A percentile compares a stretch with the other conserved stretches of the same genome.
These are phyloP conservation scores for Corvus moneduloides DNA, from an alignment of 2,113 vertebrate genomes.

Conservation along the genomic window DNA sequence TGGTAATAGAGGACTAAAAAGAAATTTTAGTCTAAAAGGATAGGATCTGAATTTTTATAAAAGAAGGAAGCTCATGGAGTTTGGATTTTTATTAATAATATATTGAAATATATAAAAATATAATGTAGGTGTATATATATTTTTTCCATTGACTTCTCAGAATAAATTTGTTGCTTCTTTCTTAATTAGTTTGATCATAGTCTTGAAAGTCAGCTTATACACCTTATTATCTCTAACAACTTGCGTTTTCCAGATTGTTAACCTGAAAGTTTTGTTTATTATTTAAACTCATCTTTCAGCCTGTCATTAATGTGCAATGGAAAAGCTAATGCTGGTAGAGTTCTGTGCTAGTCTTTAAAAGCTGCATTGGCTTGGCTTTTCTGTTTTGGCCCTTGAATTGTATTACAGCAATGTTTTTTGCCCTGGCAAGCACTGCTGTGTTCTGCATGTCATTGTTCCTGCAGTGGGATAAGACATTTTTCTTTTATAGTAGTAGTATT, in stretches of 20 bases:
- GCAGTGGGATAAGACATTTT: neutral
- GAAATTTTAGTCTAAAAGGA: neutral
- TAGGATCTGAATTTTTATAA: neutral
- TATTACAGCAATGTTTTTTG: neutral
- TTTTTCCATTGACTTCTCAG: neutral
- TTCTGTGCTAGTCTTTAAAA: neutral
- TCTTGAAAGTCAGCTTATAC: neutral
- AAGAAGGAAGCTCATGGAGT: neutral
- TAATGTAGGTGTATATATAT: neutral
- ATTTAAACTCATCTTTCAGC: neutral
- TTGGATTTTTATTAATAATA: neutral
- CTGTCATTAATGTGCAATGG: neutral
- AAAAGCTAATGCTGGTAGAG: neutral
- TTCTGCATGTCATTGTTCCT: neutral
- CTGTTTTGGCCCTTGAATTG: neutral
- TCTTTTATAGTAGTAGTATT: neutral
- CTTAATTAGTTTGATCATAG: neutral
- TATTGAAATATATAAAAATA: neutral
- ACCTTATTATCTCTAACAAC: neutral
- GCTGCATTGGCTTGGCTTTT: neutral
- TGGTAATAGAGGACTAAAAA: neutral
- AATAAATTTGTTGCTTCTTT: neutral
- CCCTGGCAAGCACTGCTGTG: neutral
- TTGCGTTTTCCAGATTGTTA: neutral
- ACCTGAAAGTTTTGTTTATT: neutral